These are phyloP conservation scores for Watsonalla cultraria DNA, from an alignment of 2,888 invertebrate species.

Conservation along the genomic window DNA sequence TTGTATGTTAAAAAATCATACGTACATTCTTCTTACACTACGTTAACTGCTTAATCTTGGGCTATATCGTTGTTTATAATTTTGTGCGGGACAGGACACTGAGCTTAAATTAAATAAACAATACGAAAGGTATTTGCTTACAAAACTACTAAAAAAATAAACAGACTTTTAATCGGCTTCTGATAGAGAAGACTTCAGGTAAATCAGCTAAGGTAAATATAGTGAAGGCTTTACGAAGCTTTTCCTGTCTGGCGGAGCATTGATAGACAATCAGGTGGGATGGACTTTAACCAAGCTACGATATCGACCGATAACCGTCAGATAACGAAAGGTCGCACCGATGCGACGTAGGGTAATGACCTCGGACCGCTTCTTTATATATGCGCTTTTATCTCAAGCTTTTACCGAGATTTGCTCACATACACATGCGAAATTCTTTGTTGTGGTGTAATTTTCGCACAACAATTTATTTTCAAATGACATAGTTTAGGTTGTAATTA, in stretches of 20 bases:
- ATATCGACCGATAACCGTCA: constrained; percentile 50
- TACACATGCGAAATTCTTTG: no score
- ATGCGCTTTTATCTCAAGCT: constrained; percentile 3
- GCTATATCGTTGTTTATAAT: not conserved
- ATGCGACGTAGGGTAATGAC: constrained; percentile 52
- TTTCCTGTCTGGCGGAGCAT: constrained; percentile 11
- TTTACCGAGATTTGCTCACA: not conserved
- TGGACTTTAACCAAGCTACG: constrained; percentile 41
- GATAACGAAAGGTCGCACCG: constrained; percentile 41
- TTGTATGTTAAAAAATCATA: no score
- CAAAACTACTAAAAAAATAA: not conserved
- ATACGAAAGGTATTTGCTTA: not conserved
- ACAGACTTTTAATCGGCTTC: not conserved
- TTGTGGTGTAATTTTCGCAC: no score
- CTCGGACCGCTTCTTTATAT: constrained; percentile 35
- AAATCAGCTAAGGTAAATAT: not conserved
- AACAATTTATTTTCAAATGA: no score
- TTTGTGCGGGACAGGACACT: not conserved
- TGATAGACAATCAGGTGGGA: constrained; percentile 29
- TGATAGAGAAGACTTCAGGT: not conserved
- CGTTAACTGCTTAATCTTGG: not conserved
- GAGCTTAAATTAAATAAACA: not conserved
- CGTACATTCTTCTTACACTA: not conserved
- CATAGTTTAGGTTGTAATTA: no score
- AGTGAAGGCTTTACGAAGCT: not conserved